phyloP scores from a whole-genome alignment of 1,140 invertebrate genomes.

The Acromyrmex echinatior region DNA sequence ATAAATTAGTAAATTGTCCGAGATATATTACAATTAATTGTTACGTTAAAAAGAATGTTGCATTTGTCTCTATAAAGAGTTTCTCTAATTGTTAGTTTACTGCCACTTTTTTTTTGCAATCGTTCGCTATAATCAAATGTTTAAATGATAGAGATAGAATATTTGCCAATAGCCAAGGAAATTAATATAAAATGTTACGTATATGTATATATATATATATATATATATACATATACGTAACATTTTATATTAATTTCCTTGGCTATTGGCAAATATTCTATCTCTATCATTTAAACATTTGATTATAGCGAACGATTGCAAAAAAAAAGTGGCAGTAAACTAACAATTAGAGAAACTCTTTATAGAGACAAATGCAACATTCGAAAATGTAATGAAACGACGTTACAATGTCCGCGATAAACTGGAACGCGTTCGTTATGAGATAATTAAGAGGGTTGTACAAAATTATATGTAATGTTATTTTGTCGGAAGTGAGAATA shows the following conservation, averaged over 20 bases:
- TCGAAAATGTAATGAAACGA: constrained; percentile 32
- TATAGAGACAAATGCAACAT: too few relatives aligned
- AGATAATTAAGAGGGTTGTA: constrained; percentile 73
- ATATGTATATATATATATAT: constrained; percentile 26
- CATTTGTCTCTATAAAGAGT: constrained; percentile 57
- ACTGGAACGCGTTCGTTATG: constrained; percentile 59
- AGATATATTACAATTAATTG: constrained; percentile 6
- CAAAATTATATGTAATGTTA: constrained; percentile 84
- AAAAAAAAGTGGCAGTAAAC: too few relatives aligned
- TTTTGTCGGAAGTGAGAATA: constrained; percentile 80
- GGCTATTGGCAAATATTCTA: too few relatives aligned
- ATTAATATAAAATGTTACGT: constrained; percentile 58
- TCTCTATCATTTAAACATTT: too few relatives aligned
- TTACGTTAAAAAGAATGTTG: constrained; percentile 45
- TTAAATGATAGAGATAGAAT: constrained; percentile 50
- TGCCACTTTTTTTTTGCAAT: constrained; percentile 69
- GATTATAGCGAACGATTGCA: too few relatives aligned
- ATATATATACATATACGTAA: too few relatives aligned
- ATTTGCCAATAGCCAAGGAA: constrained; percentile 65
- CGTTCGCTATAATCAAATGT: constrained; percentile 70
- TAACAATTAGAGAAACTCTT: too few relatives aligned
- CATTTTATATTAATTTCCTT: too few relatives aligned
- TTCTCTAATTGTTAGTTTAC: constrained; percentile 66
- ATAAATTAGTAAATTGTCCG: not conserved
- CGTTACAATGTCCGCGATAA: constrained; percentile 41